Conservation (phyloP, 2,113 vertebrate species). For the Mus spicilegus region DNA sequence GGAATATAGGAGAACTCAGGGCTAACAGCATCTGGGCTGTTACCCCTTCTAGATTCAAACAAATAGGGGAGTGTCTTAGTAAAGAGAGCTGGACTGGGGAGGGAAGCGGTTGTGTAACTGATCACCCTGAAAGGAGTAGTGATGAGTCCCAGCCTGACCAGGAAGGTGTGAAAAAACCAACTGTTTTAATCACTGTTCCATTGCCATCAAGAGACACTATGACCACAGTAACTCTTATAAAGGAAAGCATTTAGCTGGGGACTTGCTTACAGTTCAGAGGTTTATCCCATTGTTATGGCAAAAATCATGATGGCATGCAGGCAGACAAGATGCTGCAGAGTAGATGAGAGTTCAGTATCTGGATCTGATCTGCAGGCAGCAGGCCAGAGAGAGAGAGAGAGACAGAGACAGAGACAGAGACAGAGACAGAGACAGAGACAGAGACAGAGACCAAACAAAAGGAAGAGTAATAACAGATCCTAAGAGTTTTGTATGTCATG, state of each 20-base stretch:
- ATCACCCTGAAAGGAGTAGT: background rate
- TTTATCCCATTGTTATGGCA: background rate
- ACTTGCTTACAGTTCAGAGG: background rate
- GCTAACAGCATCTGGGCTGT: no score
- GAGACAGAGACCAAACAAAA: background rate
- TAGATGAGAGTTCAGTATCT: background rate
- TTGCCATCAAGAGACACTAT: background rate
- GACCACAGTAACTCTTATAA: background rate
- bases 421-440: background rate
- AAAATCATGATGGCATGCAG: background rate
- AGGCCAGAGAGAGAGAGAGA: no score
- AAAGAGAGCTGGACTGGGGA: background rate
- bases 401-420: background rate
- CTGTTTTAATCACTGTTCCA: background rate
- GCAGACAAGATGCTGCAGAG: background rate
- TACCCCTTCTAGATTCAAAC: background rate
- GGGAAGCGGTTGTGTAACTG: background rate
- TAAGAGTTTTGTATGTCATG: background rate
- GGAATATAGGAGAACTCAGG: no score
- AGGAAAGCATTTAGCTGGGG: background rate
- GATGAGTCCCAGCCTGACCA: background rate
- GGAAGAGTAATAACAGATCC: background rate
- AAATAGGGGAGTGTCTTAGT: background rate
- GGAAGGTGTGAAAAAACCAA: background rate
- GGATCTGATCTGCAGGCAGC: background rate